Base-by-base conservation (phyloP, 2,888 invertebrate species). In the Drosophila ezoana region DNA sequence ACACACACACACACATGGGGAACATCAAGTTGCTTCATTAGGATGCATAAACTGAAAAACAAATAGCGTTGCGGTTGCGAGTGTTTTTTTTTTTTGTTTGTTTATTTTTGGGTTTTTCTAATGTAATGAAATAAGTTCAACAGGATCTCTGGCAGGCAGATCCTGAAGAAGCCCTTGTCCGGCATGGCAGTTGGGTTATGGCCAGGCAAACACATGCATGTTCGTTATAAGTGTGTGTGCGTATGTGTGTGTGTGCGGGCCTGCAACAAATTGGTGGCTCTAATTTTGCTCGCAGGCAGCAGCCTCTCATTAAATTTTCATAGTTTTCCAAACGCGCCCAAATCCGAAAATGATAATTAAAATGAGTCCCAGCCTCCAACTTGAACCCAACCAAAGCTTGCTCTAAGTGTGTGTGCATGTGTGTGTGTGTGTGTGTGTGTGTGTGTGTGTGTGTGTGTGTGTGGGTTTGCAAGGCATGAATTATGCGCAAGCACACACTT, bases 401-500 rank as follows among this genome's bases (percentile, higher is more conserved):
- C 51, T 20, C 43, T 41, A 14, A 14, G 35, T 20, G n/a, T 14
- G 54, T 11, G 20, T 37, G 63, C 40, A 45, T 53, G 51, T 45
- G 59, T 40, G 64, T 47, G 11, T 23, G 43, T 44, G 43, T 47
- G 41, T 35, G 51, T 64, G 60, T 59, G 56, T 52, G 62, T n/a
- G n/a, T n/a, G n/a, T n/a, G n/a, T n/a, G 48, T 11, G 51, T 60
- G 51, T 51, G 43, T 47, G 41, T 35, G 51, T 64, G 60, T 59
- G 56, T 52, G 62, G 54, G 35, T 35, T 40, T 53, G 54, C 47
- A 58, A 49, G 65, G 63, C 66, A 83, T 88, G 81, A 86, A 83
- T 86, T 86, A 88, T 88, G 87, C 75, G 70, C 75, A 67, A 77
- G 86, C 80, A 86, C 83, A 80, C 88, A 80, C 88, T 83, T 83